Conservation (phyloP, 2,113 vertebrate genomes). For the Ariopsis seemanni region DNA sequence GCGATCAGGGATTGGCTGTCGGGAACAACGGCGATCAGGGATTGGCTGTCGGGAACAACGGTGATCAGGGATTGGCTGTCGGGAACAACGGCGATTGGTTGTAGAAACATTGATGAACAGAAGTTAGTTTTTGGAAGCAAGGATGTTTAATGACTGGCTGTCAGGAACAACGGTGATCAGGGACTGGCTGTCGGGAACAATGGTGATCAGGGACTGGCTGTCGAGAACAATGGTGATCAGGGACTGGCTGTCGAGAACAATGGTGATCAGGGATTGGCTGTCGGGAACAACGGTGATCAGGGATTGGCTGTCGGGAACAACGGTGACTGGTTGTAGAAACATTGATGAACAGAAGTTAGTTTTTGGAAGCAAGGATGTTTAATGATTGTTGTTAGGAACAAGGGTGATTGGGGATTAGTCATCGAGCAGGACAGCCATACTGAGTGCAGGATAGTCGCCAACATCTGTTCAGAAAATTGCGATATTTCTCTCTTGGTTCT, state of each 20-base stretch:
- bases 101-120: background rate
- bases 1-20: background rate
- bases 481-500: background rate
- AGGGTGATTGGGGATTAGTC: no score
- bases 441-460: background rate
- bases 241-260: background rate
- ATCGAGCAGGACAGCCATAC: background rate
- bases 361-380: background rate
- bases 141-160: background rate
- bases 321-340: no score
- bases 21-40: no score
- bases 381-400: background rate
- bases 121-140: background rate
- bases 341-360: background rate
- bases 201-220: no score
- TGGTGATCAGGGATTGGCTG: background rate
- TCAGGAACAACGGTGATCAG: background rate
- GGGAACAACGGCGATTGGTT: no score
- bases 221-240: background rate
- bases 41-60: background rate
- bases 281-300: background rate
- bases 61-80: background rate
- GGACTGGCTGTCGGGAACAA: background rate
- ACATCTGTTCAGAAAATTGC: background rate
- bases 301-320: background rate